A percentile compares a stretch with the other conserved stretches of the same genome.
phyloP scores from a whole-genome alignment of 2,113 vertebrate genomes.

The Lasiurus borealis region DNA sequence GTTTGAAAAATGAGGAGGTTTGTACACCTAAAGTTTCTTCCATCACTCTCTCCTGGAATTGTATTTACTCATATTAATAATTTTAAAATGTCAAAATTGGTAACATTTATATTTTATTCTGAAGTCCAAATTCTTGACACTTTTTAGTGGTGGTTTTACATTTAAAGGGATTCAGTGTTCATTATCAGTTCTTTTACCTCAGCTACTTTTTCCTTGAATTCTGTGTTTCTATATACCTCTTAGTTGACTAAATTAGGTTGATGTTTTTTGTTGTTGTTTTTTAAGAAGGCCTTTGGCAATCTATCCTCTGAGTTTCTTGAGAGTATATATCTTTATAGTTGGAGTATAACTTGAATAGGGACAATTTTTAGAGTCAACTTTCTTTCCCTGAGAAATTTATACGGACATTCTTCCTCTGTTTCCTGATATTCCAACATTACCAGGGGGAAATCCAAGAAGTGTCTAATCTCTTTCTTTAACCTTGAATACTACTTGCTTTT shows the following conservation, averaged over 20 bases:
- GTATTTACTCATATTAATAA: neutral
- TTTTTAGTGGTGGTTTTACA: constrained; percentile 22
- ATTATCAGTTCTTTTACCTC: neutral
- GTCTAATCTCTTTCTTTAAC: neutral
- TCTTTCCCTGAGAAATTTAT: neutral
- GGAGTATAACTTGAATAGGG: neutral
- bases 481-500: constrained; percentile 1
- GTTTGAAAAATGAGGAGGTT: neutral
- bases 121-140: constrained; percentile 10
- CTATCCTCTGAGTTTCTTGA: neutral
- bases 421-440: neutral
- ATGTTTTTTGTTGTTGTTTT: neutral
- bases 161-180: neutral
- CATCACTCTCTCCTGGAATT: neutral
- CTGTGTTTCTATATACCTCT: neutral
- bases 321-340: neutral
- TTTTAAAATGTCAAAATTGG: constrained; percentile 3
- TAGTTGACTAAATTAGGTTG: neutral
- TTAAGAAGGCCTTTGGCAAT: neutral
- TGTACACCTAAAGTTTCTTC: neutral
- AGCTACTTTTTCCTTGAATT: neutral
- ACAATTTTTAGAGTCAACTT: neutral
- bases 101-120: constrained; percentile 22
- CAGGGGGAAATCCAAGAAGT: neutral
- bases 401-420: neutral